These are phyloP conservation scores for Oceanites oceanicus DNA, from an alignment of 2,113 vertebrate species.

Conservation along the genomic window DNA sequence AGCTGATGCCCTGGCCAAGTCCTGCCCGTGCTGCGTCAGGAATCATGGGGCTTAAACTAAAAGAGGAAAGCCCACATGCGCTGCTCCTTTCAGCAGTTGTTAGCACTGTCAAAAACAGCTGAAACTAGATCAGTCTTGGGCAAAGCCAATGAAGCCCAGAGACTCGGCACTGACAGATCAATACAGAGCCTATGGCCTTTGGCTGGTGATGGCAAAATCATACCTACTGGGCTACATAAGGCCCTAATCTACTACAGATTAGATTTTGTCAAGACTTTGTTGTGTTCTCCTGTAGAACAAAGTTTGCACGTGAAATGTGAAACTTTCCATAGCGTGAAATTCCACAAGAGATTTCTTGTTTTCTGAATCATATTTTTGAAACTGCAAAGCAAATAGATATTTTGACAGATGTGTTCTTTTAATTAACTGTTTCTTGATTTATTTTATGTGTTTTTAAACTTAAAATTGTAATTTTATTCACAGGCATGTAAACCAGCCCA, in stretches of 20 bases:
- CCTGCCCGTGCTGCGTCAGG: rapidly evolving
- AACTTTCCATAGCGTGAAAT: not conserved
- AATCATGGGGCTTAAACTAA: not conserved
- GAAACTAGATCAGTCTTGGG: not conserved
- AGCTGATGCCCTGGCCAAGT: rapidly evolving
- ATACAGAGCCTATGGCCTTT: not conserved
- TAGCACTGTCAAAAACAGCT: not conserved
- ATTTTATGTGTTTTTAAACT: not conserved
- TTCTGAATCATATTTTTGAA: not conserved
- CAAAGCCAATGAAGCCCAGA: not conserved
- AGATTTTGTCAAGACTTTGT: not conserved
- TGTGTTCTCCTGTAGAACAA: not conserved
- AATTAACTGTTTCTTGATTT: not conserved
- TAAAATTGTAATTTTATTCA: not conserved
- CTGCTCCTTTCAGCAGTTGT: not conserved
- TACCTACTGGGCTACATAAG: not conserved
- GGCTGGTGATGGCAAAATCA: not conserved
- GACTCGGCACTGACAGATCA: not conserved
- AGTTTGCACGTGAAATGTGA: not conserved
- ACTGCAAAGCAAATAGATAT: not conserved
- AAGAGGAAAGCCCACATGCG: not conserved
- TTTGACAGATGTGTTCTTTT: not conserved
- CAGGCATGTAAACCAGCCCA: not conserved
- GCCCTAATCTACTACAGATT: not conserved
- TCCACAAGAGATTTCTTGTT: not conserved